Conservation (phyloP, 2,888 invertebrate genomes). For the Acleris holmiana region DNA sequence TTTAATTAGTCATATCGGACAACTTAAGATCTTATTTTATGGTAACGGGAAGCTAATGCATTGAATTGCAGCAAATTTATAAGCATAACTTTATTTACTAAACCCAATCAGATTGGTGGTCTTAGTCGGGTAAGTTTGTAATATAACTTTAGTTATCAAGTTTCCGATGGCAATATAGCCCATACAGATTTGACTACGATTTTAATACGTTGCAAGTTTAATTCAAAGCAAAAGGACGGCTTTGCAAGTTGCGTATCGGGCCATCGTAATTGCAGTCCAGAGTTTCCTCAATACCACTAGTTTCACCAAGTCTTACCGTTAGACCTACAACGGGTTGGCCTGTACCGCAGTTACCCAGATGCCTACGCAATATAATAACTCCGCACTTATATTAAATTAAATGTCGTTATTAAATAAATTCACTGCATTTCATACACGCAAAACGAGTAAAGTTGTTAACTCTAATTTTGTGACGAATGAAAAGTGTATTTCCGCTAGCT, state of each 20-base stretch:
- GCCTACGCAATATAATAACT: conserved; percentile 46
- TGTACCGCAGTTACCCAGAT: conserved; percentile 46
- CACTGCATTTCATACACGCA: conserved; percentile 20
- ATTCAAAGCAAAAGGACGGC: conserved; percentile 44
- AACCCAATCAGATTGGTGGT: conserved; percentile 24
- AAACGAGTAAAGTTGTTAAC: conserved; percentile 25
- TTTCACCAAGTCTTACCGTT: conserved; percentile 57
- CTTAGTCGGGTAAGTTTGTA: conserved; percentile 8
- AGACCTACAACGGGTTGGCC: conserved; percentile 56
- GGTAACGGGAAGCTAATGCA: no score
- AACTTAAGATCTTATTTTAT: no score
- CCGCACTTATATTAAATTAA: conserved; percentile 45
- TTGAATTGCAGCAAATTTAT: background rate
- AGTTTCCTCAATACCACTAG: conserved; percentile 49
- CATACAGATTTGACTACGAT: conserved; percentile 23
- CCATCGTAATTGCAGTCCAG: conserved; percentile 54
- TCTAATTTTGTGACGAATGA: conserved; percentile 25
- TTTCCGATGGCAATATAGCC: conserved; percentile 8
- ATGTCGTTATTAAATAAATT: conserved; percentile 38
- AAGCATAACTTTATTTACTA: conserved; percentile 11
- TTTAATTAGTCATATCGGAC: background rate
- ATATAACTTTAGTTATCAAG: conserved; percentile 4
- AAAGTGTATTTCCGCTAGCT: conserved; percentile 25
- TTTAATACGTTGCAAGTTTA: conserved; percentile 32
- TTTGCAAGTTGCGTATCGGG: conserved; percentile 53